Evolutionary conservation across 2,797 vertebrate species (phyloP), one percentile per base, ranked within the genome.

Genomic region (Heliangelus exortis): DNA sequence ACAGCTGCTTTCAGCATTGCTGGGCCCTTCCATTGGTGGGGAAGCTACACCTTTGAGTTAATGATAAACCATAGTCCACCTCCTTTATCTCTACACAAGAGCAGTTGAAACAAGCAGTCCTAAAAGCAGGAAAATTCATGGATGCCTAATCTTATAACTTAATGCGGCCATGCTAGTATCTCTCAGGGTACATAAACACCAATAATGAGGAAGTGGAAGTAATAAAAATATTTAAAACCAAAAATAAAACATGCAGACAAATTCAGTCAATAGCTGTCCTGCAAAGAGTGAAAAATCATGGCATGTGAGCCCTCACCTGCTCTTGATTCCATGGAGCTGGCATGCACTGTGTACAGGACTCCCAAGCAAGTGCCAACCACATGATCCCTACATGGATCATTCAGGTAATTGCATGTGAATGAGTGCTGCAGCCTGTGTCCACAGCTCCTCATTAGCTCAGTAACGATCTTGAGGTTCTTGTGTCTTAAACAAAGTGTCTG

Each of bases 341-440:
- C 1, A 6, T n/a, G 18, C 21, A 51, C 6, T 3, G 0, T 9
- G 15, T 29, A 45, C 28, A 4, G 36, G 28, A n/a, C 16, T 19
- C 34, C 9, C 26, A 67, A n/a, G 15, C 8, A 75, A 73, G 47
- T 13, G 15, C 25, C 36, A 28, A 48, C 7, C 23, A 29, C n/a
- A n/a, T n/a, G n/a, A n/a, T n/a, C 26, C 9, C 20, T 67, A 43
- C 48, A 26, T 2, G 10, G 57, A 29, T 77, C 1, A 0, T 51
- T 78, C 4, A 1, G 39, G 10, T 12, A 66, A 36, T 6, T n/a
- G 25, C 23, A n/a, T 1, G 1, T 3, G 20, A 25, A 12, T 20
- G 41, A 87, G 9, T 45, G 26, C 31, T 36, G 50, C 29, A 43
- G 13, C 14, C 23, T 16, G 3, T n/a, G 14, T 26, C 26, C 33